These are phyloP conservation scores for Syngnathus rostellatus DNA, from an alignment of 2,797 vertebrate genomes.

Conservation along the genomic window DNA sequence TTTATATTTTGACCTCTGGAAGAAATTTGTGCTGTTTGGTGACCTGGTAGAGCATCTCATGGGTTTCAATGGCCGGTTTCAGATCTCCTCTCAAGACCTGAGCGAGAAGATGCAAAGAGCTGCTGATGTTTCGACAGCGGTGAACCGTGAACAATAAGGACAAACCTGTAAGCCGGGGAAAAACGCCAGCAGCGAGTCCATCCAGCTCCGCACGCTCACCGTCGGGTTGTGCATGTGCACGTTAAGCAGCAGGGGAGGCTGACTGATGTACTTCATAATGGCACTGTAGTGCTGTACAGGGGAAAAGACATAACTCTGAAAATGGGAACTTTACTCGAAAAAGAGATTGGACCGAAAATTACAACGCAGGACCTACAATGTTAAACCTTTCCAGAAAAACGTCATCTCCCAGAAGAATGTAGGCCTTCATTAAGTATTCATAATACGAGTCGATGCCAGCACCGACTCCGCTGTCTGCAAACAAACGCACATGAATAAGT, in stretches of 20 bases:
- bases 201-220: conserved; percentile 75
- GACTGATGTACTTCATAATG: conserved; percentile 82
- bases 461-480: conserved; percentile 75
- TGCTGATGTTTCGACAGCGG: neutral
- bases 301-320: conserved; percentile 1
- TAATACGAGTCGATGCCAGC: conserved; percentile 81
- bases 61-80: conserved; percentile 79
- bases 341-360: neutral
- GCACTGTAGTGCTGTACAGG: conserved; percentile 74
- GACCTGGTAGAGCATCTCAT: conserved; percentile 81
- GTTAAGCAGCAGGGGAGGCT: conserved; percentile 76
- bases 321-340: neutral
- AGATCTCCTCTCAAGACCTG: conserved; percentile 77
- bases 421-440: conserved; percentile 80
- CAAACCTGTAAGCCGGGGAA: conserved; percentile 77
- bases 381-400: conserved; percentile 77
- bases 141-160: neutral
- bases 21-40: conserved; percentile 81
- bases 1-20: conserved; percentile 64
- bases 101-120: neutral
- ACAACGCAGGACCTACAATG: conserved; percentile 53
- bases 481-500: conserved; percentile 8
- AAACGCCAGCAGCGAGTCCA: conserved; percentile 79
- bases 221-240: conserved; percentile 83
- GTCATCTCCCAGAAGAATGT: conserved; percentile 75